These are phyloP conservation scores for Sthenelais limicola DNA, from an alignment of 2,888 invertebrate genomes.

Conservation along the genomic window DNA sequence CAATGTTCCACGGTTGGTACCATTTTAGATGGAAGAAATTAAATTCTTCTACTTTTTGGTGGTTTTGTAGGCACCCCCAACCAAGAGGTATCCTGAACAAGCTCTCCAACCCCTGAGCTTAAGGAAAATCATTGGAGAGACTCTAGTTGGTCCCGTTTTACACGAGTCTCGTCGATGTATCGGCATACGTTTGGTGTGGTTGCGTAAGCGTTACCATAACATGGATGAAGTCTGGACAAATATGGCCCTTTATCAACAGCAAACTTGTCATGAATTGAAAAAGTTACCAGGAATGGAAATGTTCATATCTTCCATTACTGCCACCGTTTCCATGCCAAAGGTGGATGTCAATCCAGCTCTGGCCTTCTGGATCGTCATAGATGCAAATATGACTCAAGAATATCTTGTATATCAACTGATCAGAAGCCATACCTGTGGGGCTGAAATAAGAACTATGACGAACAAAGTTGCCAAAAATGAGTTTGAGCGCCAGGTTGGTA, in stretches of 20 bases:
- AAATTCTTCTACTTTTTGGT: too few species aligned
- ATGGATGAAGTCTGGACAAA: slow-evolving; percentile 15
- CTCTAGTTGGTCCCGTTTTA: not conserved
- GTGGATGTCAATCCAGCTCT: not conserved
- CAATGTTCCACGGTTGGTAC: too few species aligned
- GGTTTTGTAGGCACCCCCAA: too few species aligned
- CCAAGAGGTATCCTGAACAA: slow-evolving; percentile 8
- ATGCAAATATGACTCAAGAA: not conserved
- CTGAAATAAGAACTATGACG: slow-evolving; percentile 11
- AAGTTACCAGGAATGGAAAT: not conserved
- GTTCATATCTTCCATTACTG: slow-evolving; percentile 19
- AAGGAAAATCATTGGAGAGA: not conserved
- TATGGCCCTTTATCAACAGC: slow-evolving; percentile 16
- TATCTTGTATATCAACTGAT: not conserved
- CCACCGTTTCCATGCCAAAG: slow-evolving; percentile 5
- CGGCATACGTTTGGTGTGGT: slow-evolving; percentile 15
- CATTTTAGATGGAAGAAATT: too few species aligned
- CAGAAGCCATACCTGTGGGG: not conserved
- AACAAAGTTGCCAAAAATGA: not conserved
- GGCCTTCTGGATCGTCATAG: slow-evolving; percentile 20
- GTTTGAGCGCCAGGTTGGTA: not conserved
- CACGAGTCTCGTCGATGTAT: not conserved
- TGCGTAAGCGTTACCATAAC: not conserved
- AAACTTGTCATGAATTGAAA: not conserved
- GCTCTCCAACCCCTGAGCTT: not conserved